Conservation (phyloP, 2,797 vertebrate species). For the Anniella stebbinsi region DNA sequence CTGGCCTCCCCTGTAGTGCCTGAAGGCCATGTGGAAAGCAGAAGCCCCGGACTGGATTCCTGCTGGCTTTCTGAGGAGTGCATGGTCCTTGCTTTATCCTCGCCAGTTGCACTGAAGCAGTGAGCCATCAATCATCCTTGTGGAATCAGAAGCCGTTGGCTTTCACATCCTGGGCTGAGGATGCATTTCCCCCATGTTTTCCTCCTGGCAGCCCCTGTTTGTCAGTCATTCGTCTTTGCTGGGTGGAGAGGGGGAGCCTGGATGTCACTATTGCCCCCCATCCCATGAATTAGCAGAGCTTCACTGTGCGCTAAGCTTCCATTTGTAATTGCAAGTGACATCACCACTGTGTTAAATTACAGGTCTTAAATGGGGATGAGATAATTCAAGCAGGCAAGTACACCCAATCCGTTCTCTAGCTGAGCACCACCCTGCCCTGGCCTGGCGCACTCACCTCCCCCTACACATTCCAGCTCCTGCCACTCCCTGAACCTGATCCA, state of each 20-base stretch:
- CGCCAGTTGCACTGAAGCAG: background rate
- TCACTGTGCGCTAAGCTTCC: conserved; percentile 60
- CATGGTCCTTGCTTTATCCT: background rate
- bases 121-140: no score
- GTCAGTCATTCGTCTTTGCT: background rate
- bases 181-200: background rate
- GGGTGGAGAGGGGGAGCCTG: conserved; percentile 40
- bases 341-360: conserved; percentile 92
- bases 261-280: background rate
- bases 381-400: conserved; percentile 95
- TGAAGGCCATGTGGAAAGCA: background rate
- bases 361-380: conserved; percentile 94
- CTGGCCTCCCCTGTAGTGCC: background rate
- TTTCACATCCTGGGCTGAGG: background rate
- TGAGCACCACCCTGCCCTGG: conserved; percentile 81
- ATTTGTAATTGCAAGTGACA: conserved; percentile 78
- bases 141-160: background rate
- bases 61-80: background rate
- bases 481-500: conserved; percentile 60
- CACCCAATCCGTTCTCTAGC: conserved; percentile 79
- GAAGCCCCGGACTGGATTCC: background rate
- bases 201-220: background rate
- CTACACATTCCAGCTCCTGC: conserved; percentile 86
- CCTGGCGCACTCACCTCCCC: conserved; percentile 78
- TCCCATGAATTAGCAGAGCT: conserved; percentile 34